Percentiles rank a stretch among this genome's conserved stretches.
Evolutionary conservation across 2,888 invertebrate species (phyloP).

Genomic region (Epirrhoe alternata): DNA sequence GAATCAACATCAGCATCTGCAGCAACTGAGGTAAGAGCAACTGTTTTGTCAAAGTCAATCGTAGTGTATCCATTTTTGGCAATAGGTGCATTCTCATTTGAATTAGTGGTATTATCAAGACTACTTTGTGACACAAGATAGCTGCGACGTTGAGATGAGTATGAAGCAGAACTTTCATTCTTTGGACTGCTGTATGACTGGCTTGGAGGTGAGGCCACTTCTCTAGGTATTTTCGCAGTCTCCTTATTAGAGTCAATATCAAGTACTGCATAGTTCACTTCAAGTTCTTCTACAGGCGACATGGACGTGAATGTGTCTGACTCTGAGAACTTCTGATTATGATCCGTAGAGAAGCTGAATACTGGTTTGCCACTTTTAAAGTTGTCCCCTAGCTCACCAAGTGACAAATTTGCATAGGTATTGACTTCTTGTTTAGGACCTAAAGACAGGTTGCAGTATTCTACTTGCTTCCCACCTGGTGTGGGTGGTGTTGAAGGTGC

Average conservation of each 20-base stretch:
- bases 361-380: constrained; percentile 61
- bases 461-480: constrained; percentile 64
- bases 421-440: constrained; percentile 67
- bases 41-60: constrained; percentile 97
- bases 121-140: constrained; percentile 70
- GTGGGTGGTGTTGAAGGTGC: constrained; percentile 69
- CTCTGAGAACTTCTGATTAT: constrained; percentile 72
- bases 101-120: constrained; percentile 58
- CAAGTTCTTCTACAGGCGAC: constrained; percentile 73
- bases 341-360: constrained; percentile 56
- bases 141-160: constrained; percentile 62
- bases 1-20: constrained; percentile 88
- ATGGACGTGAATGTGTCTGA: constrained; percentile 76
- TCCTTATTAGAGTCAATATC: constrained; percentile 88
- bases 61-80: constrained; percentile 91
- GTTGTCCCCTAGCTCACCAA: constrained; percentile 69
- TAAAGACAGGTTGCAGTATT: constrained; percentile 71
- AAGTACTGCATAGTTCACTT: constrained; percentile 91
- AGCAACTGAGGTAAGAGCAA: constrained; percentile 93
- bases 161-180: constrained; percentile 65
- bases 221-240: constrained; percentile 53
- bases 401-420: constrained; percentile 74
- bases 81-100: constrained; percentile 84
- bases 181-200: constrained; percentile 66
- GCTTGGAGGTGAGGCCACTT: constrained; percentile 65